phyloP scores from a whole-genome alignment of 2,888 invertebrate species.

The Lydus trimaculatus region DNA sequence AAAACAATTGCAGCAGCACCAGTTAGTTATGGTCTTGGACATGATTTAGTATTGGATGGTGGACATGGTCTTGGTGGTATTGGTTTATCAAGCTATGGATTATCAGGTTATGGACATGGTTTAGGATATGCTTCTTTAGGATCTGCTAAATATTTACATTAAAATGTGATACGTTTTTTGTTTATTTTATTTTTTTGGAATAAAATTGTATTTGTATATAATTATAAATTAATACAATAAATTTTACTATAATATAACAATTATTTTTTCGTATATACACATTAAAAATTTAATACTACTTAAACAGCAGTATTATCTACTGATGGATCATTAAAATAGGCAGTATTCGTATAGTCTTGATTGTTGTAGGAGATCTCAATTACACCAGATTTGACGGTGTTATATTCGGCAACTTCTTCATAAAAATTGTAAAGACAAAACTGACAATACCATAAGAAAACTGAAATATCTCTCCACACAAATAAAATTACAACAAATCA shows the following conservation, averaged over 20 bases:
- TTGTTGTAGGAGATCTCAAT: conserved; percentile 43
- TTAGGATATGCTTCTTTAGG: conserved; percentile 13
- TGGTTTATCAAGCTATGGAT: conserved; percentile 6
- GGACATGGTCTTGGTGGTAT: conserved; percentile 36
- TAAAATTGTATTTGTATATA: conserved; percentile 3
- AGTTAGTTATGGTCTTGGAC: not conserved
- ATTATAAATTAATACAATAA: conserved; percentile 18
- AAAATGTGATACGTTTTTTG: not conserved
- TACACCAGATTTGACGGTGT: conserved; percentile 46
- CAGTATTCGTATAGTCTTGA: conserved; percentile 16
- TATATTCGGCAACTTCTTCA: conserved; percentile 47
- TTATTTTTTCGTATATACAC: not conserved
- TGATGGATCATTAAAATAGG: conserved; percentile 12
- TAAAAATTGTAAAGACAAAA: conserved; percentile 48
- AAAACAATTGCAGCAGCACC: conserved; percentile 1
- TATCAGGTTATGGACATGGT: conserved; percentile 8
- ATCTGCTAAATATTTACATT: conserved; percentile 1
- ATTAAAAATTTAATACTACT: conserved; percentile 6
- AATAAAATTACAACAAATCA: not conserved
- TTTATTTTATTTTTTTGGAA: not conserved
- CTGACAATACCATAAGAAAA: conserved; percentile 47
- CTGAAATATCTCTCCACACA: conserved; percentile 33
- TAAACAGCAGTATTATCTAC: conserved; percentile 46
- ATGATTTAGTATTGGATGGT: not conserved
- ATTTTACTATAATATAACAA: not conserved